These are phyloP conservation scores for Augiades crinisus DNA, from an alignment of 2,888 invertebrate genomes.

Conservation along the genomic window DNA sequence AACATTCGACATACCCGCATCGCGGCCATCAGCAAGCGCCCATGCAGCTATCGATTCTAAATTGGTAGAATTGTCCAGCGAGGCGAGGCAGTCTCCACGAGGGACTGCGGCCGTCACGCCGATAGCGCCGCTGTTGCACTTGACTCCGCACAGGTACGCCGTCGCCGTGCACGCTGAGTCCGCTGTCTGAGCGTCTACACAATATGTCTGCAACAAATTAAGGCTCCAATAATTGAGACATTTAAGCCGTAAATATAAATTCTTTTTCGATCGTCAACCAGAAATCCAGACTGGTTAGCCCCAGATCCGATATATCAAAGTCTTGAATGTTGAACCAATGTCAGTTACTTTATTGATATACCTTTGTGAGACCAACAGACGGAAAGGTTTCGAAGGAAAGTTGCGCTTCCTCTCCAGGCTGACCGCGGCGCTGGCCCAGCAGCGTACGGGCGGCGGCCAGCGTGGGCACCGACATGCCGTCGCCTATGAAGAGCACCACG, in stretches of 20 bases:
- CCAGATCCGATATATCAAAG: too few species aligned
- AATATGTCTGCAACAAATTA: slow-evolving; percentile 82
- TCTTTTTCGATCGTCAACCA: too few species aligned
- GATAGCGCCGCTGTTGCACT: slow-evolving; percentile 83
- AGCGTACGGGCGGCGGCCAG: slow-evolving; percentile 84
- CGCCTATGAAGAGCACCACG: slow-evolving; percentile 88
- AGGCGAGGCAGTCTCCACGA: slow-evolving; percentile 81
- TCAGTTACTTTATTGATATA: too few species aligned
- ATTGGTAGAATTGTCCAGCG: slow-evolving; percentile 73
- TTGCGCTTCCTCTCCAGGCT: slow-evolving; percentile 81
- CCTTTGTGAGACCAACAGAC: slow-evolving; percentile 83
- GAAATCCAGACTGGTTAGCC: too few species aligned
- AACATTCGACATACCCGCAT: slow-evolving; percentile 57
- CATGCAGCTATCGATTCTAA: slow-evolving; percentile 84
- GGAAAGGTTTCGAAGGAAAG: slow-evolving; percentile 84
- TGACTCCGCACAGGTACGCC: slow-evolving; percentile 84
- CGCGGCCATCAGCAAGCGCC: slow-evolving; percentile 79
- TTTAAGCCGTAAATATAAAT: too few species aligned
- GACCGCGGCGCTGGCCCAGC: too few species aligned
- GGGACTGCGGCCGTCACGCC: slow-evolving; percentile 84
- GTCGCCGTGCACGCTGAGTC: too few species aligned
- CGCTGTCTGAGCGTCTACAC: too few species aligned
- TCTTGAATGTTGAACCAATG: too few species aligned
- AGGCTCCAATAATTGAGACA: too few species aligned
- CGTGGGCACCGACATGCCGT: slow-evolving; percentile 88